Conservation (phyloP, 2,797 vertebrate genomes). For the Siniperca obscura region DNA sequence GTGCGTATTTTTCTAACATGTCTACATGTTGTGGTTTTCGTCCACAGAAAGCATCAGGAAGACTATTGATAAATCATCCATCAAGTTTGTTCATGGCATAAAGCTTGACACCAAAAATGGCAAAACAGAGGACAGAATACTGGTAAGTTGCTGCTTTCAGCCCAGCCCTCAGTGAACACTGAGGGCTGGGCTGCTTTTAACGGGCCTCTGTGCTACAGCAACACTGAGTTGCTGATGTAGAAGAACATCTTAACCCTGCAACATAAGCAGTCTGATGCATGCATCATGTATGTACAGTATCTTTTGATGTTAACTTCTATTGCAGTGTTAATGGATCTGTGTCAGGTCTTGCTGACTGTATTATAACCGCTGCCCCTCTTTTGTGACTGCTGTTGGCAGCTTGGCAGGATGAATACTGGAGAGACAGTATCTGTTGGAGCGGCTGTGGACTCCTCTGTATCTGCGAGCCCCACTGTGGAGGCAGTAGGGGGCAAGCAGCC, state of each 20-base stretch:
- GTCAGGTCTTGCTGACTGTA: slow-evolving; percentile 37
- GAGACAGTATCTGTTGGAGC: slow-evolving; percentile 50
- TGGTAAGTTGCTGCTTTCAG: slow-evolving; percentile 83
- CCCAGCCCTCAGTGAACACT: not conserved
- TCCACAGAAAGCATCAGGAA: slow-evolving; percentile 91
- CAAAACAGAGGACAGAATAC: slow-evolving; percentile 90
- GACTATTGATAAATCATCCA: slow-evolving; percentile 87
- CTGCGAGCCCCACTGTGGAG: slow-evolving; percentile 45
- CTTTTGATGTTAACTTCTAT: slow-evolving; percentile 51
- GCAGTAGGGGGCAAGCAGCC: slow-evolving; percentile 54
- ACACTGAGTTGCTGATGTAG: slow-evolving; percentile 25
- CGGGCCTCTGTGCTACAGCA: slow-evolving; percentile 18
- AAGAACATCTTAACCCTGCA: slow-evolving; percentile 33
- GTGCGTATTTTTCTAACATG: slow-evolving; percentile 9
- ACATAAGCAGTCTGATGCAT: slow-evolving; percentile 39
- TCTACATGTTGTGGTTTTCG: slow-evolving; percentile 15
- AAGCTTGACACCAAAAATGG: slow-evolving; percentile 91
- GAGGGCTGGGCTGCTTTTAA: slow-evolving; percentile 14
- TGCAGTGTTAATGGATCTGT: slow-evolving; percentile 35
- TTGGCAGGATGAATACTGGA: slow-evolving; percentile 64
- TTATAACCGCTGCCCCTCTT: slow-evolving; percentile 20
- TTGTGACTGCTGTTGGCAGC: slow-evolving; percentile 34
- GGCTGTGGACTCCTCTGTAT: slow-evolving; percentile 48
- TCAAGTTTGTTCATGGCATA: slow-evolving; percentile 88
- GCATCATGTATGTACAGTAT: slow-evolving; percentile 51